These are phyloP conservation scores for Xiphias gladius DNA, from an alignment of 2,113 vertebrate species.

Conservation along the genomic window DNA sequence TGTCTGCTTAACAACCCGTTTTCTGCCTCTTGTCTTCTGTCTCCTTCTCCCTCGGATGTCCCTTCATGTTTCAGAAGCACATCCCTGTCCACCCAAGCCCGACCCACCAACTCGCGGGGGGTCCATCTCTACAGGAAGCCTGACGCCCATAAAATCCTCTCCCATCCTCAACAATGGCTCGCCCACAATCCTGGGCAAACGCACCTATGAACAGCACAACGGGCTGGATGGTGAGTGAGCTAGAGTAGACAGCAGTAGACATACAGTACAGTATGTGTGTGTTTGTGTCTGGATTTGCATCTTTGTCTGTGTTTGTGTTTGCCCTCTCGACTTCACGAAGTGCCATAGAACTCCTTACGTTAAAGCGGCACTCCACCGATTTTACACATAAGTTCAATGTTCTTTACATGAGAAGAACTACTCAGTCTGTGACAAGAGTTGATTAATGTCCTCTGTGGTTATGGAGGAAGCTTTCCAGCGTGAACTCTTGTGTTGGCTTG, in stretches of 20 bases:
- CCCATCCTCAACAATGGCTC: slow-evolving; percentile 98
- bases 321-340: background rate
- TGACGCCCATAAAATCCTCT: slow-evolving; percentile 92
- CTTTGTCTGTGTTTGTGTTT: background rate
- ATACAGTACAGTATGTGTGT: background rate
- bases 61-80: slow-evolving; percentile 88
- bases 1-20: background rate
- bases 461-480: no score
- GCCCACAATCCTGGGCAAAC: slow-evolving; percentile 96
- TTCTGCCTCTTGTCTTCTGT: background rate
- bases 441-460: no score
- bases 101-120: slow-evolving; percentile 85
- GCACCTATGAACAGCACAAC: slow-evolving; percentile 97
- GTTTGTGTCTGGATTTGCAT: background rate
- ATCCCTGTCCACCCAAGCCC: slow-evolving; percentile 91
- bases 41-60: background rate
- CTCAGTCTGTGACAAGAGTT: no score
- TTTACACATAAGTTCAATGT: no score
- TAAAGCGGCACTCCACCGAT: no score
- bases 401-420: no score
- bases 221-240: slow-evolving; percentile 92
- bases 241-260: background rate
- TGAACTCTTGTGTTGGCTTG: no score
- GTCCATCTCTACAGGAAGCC: slow-evolving; percentile 88
- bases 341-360: no score